Percentiles rank a stretch among this genome's conserved stretches.
Evolutionary conservation across 2,113 vertebrate species (phyloP).

Genomic region (Platichthys stellatus): DNA sequence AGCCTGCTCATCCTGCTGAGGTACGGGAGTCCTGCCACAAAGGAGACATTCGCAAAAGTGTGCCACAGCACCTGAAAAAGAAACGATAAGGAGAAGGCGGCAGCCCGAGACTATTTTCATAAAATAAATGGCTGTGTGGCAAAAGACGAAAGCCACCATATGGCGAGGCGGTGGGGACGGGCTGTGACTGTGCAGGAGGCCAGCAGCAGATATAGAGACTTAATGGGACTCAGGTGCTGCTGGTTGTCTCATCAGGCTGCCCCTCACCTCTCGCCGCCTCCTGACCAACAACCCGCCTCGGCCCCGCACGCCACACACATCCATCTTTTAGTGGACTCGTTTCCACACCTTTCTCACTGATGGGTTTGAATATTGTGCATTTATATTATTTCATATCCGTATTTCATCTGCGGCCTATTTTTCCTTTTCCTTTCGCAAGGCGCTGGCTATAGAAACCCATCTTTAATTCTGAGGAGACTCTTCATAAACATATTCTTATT

Average conservation of each 20-base stretch:
- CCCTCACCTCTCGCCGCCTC: constrained; percentile 54
- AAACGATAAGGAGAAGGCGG: constrained; percentile 32
- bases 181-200: constrained; percentile 45
- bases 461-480: neutral
- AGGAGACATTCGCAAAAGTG: constrained; percentile 36
- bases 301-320: constrained; percentile 39
- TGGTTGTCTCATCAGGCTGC: constrained; percentile 66
- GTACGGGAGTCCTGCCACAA: constrained; percentile 37
- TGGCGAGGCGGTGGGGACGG: constrained; percentile 41
- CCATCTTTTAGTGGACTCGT: constrained; percentile 32
- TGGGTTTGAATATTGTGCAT: neutral
- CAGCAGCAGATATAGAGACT: constrained; percentile 55
- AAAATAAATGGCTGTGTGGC: constrained; percentile 42
- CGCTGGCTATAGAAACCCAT: neutral
- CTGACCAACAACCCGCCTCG: constrained; percentile 47
- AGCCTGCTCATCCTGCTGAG: constrained; percentile 35
- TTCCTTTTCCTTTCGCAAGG: neutral
- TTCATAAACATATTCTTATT: constrained; percentile 20
- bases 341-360: constrained; percentile 1
- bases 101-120: constrained; percentile 56
- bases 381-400: neutral
- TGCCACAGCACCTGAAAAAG: constrained; percentile 20
- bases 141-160: constrained; percentile 56
- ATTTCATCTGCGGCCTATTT: neutral
- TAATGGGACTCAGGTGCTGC: constrained; percentile 79